Evolutionary conservation across 2,888 invertebrate genomes (phyloP).

Genomic region (Drosophila trichaetosa): DNA sequence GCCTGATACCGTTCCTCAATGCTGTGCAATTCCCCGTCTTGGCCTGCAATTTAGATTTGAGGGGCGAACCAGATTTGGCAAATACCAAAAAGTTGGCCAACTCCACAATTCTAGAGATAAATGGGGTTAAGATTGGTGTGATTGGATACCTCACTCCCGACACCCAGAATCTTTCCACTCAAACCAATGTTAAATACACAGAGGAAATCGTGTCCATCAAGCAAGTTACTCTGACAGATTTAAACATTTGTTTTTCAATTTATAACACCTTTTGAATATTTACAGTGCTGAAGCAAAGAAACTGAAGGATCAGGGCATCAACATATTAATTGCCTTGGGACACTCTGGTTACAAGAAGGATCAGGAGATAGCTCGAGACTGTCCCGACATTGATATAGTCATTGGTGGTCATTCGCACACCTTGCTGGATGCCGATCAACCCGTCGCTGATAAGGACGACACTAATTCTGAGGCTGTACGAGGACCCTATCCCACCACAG

Average conservation of each 20-base stretch:
- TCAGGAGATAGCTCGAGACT: slow-evolving; percentile 90
- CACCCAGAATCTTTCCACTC: slow-evolving; percentile 87
- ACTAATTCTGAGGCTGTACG: slow-evolving; percentile 61
- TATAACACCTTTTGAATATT: neutral
- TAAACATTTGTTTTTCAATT: neutral
- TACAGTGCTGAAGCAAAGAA: slow-evolving; percentile 87
- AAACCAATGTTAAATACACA: slow-evolving; percentile 87
- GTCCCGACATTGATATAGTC: slow-evolving; percentile 93
- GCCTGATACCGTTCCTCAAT: slow-evolving; percentile 91
- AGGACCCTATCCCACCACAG: slow-evolving; percentile 91
- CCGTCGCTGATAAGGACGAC: slow-evolving; percentile 59
- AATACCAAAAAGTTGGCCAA: slow-evolving; percentile 86
- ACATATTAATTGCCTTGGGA: slow-evolving; percentile 94
- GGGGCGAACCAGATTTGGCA: slow-evolving; percentile 87
- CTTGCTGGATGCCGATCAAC: slow-evolving; percentile 91
- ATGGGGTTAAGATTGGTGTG: slow-evolving; percentile 90
- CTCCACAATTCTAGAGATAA: slow-evolving; percentile 88
- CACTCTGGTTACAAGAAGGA: slow-evolving; percentile 94
- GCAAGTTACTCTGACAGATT: slow-evolving; percentile 55
- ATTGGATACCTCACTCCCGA: slow-evolving; percentile 95
- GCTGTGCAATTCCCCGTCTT: slow-evolving; percentile 90
- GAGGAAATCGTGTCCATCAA: slow-evolving; percentile 90
- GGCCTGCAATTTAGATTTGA: slow-evolving; percentile 91
- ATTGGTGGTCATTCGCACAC: slow-evolving; percentile 97
- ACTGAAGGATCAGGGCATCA: slow-evolving; percentile 88